A percentile compares a stretch with the other conserved stretches of the same genome.
Conservation (phyloP, 2,113 vertebrate genomes). For the Oreochromis niloticus region DNA sequence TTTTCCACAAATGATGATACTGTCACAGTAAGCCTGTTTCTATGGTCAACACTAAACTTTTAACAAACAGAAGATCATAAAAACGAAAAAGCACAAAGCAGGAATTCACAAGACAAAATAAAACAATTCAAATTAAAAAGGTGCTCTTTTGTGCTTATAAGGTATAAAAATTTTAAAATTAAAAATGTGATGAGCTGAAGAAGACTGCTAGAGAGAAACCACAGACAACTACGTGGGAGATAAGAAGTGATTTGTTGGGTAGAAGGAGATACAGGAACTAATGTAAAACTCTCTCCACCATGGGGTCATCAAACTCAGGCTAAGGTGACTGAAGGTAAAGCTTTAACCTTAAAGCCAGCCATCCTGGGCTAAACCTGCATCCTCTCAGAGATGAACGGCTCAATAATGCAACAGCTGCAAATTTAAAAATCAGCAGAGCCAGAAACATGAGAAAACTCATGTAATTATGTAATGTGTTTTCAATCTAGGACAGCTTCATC, state of each 20-base stretch:
- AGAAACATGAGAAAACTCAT: neutral
- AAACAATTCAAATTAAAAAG: too few relatives aligned
- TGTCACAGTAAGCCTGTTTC: too few relatives aligned
- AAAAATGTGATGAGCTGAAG: neutral
- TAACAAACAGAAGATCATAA: too few relatives aligned
- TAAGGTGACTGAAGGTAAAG: rapidly evolving
- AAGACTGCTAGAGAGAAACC: neutral
- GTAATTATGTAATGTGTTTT: too few relatives aligned
- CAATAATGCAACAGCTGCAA: neutral
- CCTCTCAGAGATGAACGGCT: too few relatives aligned
- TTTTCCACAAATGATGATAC: too few relatives aligned
- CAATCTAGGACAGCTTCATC: rapidly evolving
- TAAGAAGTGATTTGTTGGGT: neutral
- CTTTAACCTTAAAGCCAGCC: too few relatives aligned
- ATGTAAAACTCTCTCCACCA: neutral
- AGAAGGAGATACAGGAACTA: neutral
- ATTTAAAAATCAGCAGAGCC: neutral
- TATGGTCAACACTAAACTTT: too few relatives aligned
- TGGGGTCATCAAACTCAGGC: neutral
- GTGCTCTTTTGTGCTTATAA: neutral
- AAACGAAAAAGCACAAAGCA: too few relatives aligned
- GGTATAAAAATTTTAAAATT: neutral
- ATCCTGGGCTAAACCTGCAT: too few relatives aligned
- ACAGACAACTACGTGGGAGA: neutral
- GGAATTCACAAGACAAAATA: too few relatives aligned